phyloP scores from a whole-genome alignment of 2,113 vertebrate species.

The Phrynosoma blainvillii region DNA sequence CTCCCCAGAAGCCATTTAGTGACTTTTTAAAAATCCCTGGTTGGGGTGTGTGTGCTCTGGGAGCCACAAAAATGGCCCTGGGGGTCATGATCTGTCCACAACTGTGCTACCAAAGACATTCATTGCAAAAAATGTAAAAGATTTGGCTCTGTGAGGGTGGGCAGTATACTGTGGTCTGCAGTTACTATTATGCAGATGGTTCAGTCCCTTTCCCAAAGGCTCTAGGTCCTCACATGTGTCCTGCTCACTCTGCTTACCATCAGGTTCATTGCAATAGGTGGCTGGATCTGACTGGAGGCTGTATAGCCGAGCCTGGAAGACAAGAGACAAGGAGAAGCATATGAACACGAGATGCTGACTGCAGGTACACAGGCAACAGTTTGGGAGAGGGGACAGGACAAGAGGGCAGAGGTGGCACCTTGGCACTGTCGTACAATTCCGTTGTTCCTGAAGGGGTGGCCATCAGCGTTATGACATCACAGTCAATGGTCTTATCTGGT shows the following conservation, averaged over 20 bases:
- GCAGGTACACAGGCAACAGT: not conserved
- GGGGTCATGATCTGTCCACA: no score
- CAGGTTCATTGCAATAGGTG: conserved; percentile 98
- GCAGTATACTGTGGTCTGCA: no score
- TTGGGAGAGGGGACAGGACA: rapidly evolving
- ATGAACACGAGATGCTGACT: not conserved
- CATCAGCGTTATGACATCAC: conserved; percentile 95
- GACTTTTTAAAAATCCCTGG: no score
- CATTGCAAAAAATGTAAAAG: not conserved
- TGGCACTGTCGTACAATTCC: conserved; percentile 93
- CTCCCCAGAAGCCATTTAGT: no score
- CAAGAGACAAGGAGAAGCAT: not conserved
- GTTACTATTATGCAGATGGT: no score
- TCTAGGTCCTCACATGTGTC: rapidly evolving
- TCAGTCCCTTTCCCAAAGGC: not conserved
- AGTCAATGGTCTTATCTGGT: conserved; percentile 96
- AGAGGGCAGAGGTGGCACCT: conserved; percentile 75
- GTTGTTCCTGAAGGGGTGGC: conserved; percentile 94
- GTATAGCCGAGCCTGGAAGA: conserved; percentile 92
- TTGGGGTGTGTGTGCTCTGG: no score
- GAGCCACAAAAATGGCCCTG: no score
- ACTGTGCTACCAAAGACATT: no score
- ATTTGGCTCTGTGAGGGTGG: not conserved
- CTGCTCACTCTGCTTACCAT: conserved; percentile 75
- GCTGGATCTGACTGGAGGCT: conserved; percentile 96